A percentile compares a stretch with the other conserved stretches of the same genome.
Conservation (phyloP, 2,888 invertebrate genomes). For the Hartigia nigra region DNA sequence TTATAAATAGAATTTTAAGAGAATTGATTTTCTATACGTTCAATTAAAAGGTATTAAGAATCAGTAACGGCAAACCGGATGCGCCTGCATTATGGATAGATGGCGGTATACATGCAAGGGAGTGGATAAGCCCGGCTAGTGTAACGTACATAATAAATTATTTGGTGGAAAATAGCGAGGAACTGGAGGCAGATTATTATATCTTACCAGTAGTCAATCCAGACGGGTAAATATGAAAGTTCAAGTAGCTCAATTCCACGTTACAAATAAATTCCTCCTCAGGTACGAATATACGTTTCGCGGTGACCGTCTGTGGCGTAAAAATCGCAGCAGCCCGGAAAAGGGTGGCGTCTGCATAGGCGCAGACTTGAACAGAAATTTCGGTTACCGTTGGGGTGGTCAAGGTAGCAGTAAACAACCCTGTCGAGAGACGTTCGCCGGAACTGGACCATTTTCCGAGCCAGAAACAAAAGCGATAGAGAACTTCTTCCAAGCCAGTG, state of each 20-base stretch:
- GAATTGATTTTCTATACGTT: slow-evolving; percentile 2
- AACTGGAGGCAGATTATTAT: slow-evolving; percentile 76
- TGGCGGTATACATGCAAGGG: slow-evolving; percentile 87
- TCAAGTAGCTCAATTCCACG: not conserved
- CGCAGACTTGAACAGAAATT: slow-evolving; percentile 88
- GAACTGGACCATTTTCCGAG: slow-evolving; percentile 85
- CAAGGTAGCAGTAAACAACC: slow-evolving; percentile 86
- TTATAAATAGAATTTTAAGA: not conserved
- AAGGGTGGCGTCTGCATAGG: slow-evolving; percentile 76
- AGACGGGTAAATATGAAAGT: slow-evolving; percentile 74
- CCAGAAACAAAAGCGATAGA: slow-evolving; percentile 81
- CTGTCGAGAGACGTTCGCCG: slow-evolving; percentile 85
- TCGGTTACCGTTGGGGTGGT: slow-evolving; percentile 88
- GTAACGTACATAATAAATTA: slow-evolving; percentile 82
- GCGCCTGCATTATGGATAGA: slow-evolving; percentile 80
- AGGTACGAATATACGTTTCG: slow-evolving; percentile 90
- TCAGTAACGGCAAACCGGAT: slow-evolving; percentile 75
- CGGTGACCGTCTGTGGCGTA: slow-evolving; percentile 85
- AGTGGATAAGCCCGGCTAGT: slow-evolving; percentile 88
- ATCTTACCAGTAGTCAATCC: slow-evolving; percentile 74
- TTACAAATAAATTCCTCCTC: slow-evolving; percentile 72
- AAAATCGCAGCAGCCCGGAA: slow-evolving; percentile 73
- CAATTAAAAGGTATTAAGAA: slow-evolving; percentile 64
- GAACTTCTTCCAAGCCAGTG: slow-evolving; percentile 67
- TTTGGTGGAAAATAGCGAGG: slow-evolving; percentile 76